Evolutionary conservation across 2,113 vertebrate genomes (phyloP).

Genomic region (Acrocephalus kingi): DNA sequence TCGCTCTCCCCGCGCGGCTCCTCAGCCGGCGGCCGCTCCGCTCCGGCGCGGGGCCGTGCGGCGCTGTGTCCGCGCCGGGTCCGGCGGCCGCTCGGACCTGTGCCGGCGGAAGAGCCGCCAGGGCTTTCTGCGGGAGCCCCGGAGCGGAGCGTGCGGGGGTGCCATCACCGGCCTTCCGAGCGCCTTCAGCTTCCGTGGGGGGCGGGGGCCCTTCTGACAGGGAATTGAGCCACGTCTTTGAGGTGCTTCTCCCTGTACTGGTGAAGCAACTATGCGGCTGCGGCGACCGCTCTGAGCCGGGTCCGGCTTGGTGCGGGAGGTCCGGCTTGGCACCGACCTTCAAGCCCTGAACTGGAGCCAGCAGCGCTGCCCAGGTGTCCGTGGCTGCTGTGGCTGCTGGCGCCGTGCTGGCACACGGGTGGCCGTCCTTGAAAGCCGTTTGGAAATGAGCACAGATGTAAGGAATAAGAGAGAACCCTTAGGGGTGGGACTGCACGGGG

Average conservation of each 20-base stretch:
- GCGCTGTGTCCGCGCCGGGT: fast-evolving
- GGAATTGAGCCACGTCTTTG: background rate
- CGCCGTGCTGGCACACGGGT: background rate
- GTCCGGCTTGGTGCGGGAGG: background rate
- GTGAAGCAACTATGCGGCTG: background rate
- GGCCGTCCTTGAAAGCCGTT: fast-evolving
- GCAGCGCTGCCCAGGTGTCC: background rate
- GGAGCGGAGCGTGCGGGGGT: background rate
- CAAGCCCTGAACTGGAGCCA: fast-evolving
- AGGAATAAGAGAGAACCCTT: fast-evolving
- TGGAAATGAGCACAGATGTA: fast-evolving
- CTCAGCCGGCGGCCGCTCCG: too few relatives aligned
- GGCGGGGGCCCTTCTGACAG: background rate
- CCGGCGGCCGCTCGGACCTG: background rate
- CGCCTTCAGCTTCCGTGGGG: background rate
- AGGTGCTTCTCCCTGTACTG: background rate
- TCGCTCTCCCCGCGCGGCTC: background rate
- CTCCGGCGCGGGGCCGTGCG: fast-evolving
- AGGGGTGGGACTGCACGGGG: fast-evolving
- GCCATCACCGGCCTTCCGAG: background rate
- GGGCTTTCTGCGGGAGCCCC: background rate
- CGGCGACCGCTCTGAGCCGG: background rate
- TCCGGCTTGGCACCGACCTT: background rate
- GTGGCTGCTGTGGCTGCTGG: background rate
- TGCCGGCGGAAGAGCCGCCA: too few relatives aligned